Evolutionary conservation across 2,797 vertebrate species (phyloP), one percentile per base, ranked within the genome.

Genomic region (Pagetopsis macropterus): DNA sequence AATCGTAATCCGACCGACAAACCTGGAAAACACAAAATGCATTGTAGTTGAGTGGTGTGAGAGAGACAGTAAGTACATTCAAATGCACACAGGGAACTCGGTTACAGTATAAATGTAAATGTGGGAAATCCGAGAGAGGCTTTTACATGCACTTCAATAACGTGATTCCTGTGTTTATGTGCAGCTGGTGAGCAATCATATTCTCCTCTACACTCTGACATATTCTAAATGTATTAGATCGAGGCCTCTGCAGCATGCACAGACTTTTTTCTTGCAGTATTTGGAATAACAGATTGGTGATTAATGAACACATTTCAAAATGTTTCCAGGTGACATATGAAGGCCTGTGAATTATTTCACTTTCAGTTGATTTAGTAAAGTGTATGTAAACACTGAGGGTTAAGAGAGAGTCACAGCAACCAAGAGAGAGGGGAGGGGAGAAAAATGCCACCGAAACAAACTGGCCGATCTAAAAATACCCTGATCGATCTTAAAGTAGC

Each of bases 1-100:
- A 88, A 99, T 79, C 4, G 95, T 97, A 79, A 99, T 96, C 87
- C 97, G 94, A 72, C 98, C 98, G 75, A 98, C 96, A 92, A 98
- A 99, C 92, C 98, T 99, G 84, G 14, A 82, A 88, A 75, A 78
- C 40, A 71, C 9, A 63, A 52, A 16, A 72, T 17, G 46, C 10
- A 72, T 63, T 78, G 60, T 2, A 58, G 64, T 61, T 64, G 51
- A 64, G 67, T 52, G 61, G 16, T 49, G 17, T 17, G 4, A 64
- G 10, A 31, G 16, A 58, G 43, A 59, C 10, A 17, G 40, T 13
- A 33, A 44, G 10, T n/a, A 19, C 0, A 3, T 13, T 37, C 12
- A 54, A 12, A 68, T 43, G 40, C 15, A 63, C 19, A 56, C 9
- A 21, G n/a, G 15, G 33, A 59, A 33, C 4, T 2, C 9, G 16